Conservation (phyloP, 2,888 invertebrate species). For the Chymomyza caudatula region DNA sequence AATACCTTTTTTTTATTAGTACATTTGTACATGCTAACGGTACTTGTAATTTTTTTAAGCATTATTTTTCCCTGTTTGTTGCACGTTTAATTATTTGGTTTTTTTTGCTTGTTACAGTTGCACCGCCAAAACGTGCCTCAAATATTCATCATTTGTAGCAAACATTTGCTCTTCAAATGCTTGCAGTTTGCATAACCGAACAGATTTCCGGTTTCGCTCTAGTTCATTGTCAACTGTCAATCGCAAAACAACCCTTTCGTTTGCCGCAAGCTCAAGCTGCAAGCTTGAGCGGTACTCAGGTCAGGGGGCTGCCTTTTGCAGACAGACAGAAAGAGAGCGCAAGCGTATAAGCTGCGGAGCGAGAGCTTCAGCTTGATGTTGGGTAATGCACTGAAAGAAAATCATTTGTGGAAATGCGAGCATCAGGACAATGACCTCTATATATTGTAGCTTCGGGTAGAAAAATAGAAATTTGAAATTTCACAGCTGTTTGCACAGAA, state of each 20-base stretch:
- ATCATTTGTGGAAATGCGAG: background rate
- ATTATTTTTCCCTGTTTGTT: constrained; percentile 17
- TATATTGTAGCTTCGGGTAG: background rate
- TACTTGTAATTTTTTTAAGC: constrained; percentile 25
- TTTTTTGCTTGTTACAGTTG: constrained; percentile 34
- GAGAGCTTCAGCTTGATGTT: background rate
- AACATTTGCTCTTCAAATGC: constrained; percentile 18
- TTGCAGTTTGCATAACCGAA: constrained; percentile 45
- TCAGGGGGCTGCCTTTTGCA: background rate
- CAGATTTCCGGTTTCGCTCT: constrained; percentile 54
- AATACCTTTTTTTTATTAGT: constrained; percentile 28
- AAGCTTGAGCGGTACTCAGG: constrained; percentile 6
- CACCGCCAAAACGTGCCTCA: constrained; percentile 49
- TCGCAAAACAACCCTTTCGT: constrained; percentile 12
- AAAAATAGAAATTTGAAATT: no score
- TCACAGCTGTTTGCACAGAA: no score
- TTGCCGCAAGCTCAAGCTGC: background rate
- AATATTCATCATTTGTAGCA: constrained; percentile 11
- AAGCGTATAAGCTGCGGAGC: background rate
- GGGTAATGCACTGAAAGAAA: constrained; percentile 3
- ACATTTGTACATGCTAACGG: constrained; percentile 41
- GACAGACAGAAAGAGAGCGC: constrained; percentile 9
- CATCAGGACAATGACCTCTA: background rate
- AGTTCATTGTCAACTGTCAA: constrained; percentile 65
- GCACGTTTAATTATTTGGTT: constrained; percentile 8